phyloP scores from a whole-genome alignment of 2,113 vertebrate genomes.

The Genyomyrus donnyi region DNA sequence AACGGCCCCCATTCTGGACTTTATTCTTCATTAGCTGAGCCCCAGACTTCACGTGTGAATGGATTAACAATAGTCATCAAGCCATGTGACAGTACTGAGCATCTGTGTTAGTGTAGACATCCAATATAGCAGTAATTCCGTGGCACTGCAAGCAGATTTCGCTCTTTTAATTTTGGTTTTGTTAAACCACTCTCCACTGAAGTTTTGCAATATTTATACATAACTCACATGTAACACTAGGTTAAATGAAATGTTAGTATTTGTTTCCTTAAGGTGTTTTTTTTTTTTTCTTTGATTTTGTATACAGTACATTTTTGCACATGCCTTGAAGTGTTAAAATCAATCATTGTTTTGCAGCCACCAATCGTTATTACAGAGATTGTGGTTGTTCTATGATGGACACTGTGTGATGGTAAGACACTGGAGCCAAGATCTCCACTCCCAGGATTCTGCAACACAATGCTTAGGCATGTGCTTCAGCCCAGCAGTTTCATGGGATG shows the following conservation, averaged over 20 bases:
- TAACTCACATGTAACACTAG: not conserved
- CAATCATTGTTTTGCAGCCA: not conserved
- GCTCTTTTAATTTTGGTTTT: not conserved
- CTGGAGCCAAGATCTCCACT: not conserved
- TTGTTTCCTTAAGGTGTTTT: not conserved
- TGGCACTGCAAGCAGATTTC: not conserved
- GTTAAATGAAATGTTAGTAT: not conserved
- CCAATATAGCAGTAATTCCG: not conserved
- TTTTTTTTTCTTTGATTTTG: not conserved
- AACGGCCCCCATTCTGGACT: not conserved
- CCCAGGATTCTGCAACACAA: not conserved
- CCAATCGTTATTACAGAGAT: not conserved
- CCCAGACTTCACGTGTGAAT: not conserved
- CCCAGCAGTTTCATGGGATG: not conserved
- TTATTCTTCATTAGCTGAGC: not conserved
- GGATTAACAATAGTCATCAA: not conserved
- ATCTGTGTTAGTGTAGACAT: not conserved
- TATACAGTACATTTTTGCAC: constrained; percentile 1
- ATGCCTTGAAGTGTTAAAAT: constrained; percentile 29
- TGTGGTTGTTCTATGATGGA: not conserved
- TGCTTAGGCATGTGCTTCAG: not conserved
- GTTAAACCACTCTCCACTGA: not conserved
- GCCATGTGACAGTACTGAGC: not conserved
- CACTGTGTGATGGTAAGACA: not conserved
- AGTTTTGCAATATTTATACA: not conserved